Evolutionary conservation across 2,797 vertebrate species (phyloP).

Genomic region (Picus viridis): DNA sequence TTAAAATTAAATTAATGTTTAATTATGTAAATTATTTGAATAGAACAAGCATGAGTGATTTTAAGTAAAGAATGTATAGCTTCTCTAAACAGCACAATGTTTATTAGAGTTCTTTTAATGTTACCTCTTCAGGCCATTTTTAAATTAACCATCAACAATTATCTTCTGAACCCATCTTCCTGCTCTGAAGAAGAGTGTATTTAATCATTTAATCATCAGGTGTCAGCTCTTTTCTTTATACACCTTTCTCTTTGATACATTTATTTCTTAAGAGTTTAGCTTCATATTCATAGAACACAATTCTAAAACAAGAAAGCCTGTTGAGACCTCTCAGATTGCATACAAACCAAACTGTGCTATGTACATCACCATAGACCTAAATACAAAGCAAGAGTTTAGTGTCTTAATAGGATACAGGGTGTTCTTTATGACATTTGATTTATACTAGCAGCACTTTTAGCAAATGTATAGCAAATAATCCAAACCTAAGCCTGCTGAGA

Average conservation of each 20-base stretch:
- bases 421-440: not conserved
- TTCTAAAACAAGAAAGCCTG: not conserved
- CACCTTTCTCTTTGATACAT: not conserved
- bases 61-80: not conserved
- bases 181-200: slow-evolving; percentile 12
- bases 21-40: not conserved
- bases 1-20: slow-evolving; percentile 46
- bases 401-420: not conserved
- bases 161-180: not conserved
- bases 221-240: not conserved
- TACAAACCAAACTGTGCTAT: not conserved
- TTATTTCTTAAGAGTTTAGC: slow-evolving; percentile 5
- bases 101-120: slow-evolving; percentile 22
- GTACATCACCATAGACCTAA: not conserved
- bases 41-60: slow-evolving; percentile 15
- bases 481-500: not conserved
- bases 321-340: slow-evolving; percentile 5
- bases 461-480: not conserved
- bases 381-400: not conserved
- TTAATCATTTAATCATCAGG: slow-evolving; percentile 34
- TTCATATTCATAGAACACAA: not conserved
- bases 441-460: not conserved
- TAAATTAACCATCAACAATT: slow-evolving; percentile 37
- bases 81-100: not conserved
- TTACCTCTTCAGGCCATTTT: slow-evolving; percentile 33